A percentile compares a stretch with the other conserved stretches of the same genome.
These are phyloP conservation scores for Azemiops feae DNA, from an alignment of 2,113 vertebrate genomes.

Conservation along the genomic window DNA sequence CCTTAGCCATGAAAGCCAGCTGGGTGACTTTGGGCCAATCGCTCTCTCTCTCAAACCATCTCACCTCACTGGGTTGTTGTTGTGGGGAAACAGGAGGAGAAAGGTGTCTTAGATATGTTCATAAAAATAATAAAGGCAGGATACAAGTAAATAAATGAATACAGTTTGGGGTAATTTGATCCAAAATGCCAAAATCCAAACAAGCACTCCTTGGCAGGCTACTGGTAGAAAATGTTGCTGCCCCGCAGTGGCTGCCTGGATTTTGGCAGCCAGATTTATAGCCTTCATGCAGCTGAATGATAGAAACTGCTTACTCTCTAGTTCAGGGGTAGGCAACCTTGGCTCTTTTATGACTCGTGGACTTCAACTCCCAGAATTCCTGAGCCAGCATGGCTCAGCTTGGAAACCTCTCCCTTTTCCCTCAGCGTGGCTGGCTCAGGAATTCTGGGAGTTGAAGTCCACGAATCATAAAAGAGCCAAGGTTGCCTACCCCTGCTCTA, in stretches of 20 bases:
- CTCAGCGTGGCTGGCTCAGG: no score
- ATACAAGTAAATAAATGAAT: background rate
- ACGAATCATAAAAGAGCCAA: no score
- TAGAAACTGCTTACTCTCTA: background rate
- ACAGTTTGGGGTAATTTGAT: background rate
- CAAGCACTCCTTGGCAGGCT: background rate
- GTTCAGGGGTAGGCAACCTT: no score
- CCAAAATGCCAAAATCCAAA: background rate
- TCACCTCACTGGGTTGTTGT: background rate
- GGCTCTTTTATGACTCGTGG: no score
- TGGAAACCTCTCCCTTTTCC: no score
- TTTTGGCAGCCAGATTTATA: background rate
- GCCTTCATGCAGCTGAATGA: background rate
- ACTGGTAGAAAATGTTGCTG: background rate
- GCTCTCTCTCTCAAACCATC: background rate
- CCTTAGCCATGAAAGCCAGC: background rate
- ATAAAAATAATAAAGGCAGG: background rate
- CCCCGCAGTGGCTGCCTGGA: background rate
- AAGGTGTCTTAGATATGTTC: background rate
- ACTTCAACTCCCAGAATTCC: no score
- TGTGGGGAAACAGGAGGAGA: background rate
- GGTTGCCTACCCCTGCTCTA: no score
- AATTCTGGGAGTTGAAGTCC: no score
- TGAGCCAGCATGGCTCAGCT: no score
- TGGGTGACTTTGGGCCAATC: background rate